Evolutionary conservation across 2,888 invertebrate species (phyloP).

Genomic region (Apodemia zela): DNA sequence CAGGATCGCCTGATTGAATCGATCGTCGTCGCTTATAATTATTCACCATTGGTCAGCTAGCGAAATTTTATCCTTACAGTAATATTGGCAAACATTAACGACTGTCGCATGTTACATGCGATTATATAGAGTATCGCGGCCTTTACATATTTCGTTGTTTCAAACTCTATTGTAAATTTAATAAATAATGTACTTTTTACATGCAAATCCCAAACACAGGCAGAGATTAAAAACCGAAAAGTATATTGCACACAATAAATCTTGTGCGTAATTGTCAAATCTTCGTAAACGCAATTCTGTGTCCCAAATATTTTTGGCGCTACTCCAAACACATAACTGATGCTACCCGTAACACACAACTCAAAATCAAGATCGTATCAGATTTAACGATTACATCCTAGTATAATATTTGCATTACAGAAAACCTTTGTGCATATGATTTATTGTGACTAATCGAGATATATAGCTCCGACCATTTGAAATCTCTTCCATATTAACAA

Average conservation of each 20-base stretch:
- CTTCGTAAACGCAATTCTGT: no score
- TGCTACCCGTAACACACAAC: not conserved
- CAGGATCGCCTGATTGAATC: not conserved
- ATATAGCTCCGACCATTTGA: not conserved
- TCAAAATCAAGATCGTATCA: not conserved
- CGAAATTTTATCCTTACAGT: not conserved
- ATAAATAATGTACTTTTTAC: not conserved
- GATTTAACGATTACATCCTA: slow-evolving; percentile 33
- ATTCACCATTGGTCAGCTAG: not conserved
- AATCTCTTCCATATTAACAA: slow-evolving; percentile 31
- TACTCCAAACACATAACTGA: not conserved
- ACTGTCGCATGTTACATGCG: not conserved
- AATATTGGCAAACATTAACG: not conserved
- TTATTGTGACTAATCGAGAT: slow-evolving; percentile 27
- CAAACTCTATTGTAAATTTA: not conserved
- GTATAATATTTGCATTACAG: slow-evolving; percentile 25
- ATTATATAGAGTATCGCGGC: not conserved
- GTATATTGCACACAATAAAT: no score
- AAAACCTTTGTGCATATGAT: slow-evolving; percentile 28
- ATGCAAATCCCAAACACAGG: not conserved
- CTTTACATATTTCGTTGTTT: not conserved
- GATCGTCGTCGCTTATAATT: not conserved
- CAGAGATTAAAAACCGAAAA: not conserved
- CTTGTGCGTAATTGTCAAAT: not conserved
- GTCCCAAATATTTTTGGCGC: no score